A percentile compares a stretch with the other conserved stretches of the same genome.
These are phyloP conservation scores for Lophochroa leadbeateri DNA, from an alignment of 2,113 vertebrate genomes.

Conservation along the genomic window DNA sequence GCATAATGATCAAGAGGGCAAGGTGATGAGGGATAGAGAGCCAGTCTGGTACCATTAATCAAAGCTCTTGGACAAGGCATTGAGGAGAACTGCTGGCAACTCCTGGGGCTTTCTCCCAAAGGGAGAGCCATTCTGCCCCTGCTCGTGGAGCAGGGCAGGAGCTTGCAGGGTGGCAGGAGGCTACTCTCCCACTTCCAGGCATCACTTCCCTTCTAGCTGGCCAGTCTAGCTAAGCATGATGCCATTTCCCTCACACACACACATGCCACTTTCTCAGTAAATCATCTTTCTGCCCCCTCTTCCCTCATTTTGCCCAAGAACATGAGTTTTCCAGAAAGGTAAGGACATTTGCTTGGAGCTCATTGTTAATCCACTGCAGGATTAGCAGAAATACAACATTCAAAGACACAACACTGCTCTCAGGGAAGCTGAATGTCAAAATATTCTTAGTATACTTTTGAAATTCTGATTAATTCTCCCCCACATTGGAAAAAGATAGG, in stretches of 20 bases:
- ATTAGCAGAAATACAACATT: background rate
- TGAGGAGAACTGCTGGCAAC: background rate
- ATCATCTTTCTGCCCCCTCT: background rate
- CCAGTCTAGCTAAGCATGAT: background rate
- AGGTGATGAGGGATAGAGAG: background rate
- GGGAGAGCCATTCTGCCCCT: rapidly evolving
- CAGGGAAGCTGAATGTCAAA: background rate
- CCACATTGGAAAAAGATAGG: background rate
- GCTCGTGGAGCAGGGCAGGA: background rate
- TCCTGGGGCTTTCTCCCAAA: background rate
- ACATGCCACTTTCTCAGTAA: rapidly evolving
- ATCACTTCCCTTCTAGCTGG: background rate
- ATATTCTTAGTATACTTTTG: background rate
- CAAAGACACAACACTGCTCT: background rate
- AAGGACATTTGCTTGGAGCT: background rate
- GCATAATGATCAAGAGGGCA: background rate
- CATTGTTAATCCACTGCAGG: background rate
- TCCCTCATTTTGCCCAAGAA: background rate
- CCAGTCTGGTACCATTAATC: background rate
- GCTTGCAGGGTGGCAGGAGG: background rate
- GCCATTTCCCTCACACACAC: background rate
- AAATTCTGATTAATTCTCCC: background rate
- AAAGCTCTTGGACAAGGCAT: background rate
- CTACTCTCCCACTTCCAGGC: background rate
- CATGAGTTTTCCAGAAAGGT: background rate